These are phyloP conservation scores for Nymphalis urticae DNA, from an alignment of 2,888 invertebrate species.

Conservation along the genomic window DNA sequence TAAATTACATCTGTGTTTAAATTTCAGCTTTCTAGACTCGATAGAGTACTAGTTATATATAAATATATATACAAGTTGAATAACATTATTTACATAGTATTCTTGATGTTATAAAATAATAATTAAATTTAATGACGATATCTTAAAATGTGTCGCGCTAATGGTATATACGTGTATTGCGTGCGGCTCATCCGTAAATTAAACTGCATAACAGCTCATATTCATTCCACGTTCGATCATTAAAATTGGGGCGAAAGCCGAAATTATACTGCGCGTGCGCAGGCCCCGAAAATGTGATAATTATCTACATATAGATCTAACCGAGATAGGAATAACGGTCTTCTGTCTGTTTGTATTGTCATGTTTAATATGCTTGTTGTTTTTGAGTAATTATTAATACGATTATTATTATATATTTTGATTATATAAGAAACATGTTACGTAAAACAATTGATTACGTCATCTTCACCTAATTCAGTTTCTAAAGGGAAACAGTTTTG, in stretches of 20 bases:
- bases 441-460: too few relatives aligned
- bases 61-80: too few relatives aligned
- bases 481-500: too few relatives aligned
- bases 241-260: conserved; percentile 48
- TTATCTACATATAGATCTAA: conserved; percentile 63
- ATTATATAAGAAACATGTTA: too few relatives aligned
- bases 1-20: too few relatives aligned
- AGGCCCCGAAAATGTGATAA: conserved; percentile 45
- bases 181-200: conserved; percentile 40
- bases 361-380: conserved; percentile 31
- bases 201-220: conserved; percentile 17
- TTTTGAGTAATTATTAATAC: conserved; percentile 1
- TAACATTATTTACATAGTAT: too few relatives aligned
- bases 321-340: conserved; percentile 61
- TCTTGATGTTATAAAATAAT: background rate
- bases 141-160: conserved; percentile 25
- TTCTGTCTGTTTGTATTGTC: conserved; percentile 49
- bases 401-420: background rate
- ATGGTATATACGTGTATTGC: conserved; percentile 30
- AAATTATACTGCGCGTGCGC: conserved; percentile 38
- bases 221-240: conserved; percentile 39
- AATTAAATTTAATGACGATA: background rate
- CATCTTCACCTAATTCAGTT: too few relatives aligned
- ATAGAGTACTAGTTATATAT: too few relatives aligned
- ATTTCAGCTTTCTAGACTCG: too few relatives aligned